Evolutionary conservation across 2,888 invertebrate genomes (phyloP).

Genomic region (Sesia bembeciformis): DNA sequence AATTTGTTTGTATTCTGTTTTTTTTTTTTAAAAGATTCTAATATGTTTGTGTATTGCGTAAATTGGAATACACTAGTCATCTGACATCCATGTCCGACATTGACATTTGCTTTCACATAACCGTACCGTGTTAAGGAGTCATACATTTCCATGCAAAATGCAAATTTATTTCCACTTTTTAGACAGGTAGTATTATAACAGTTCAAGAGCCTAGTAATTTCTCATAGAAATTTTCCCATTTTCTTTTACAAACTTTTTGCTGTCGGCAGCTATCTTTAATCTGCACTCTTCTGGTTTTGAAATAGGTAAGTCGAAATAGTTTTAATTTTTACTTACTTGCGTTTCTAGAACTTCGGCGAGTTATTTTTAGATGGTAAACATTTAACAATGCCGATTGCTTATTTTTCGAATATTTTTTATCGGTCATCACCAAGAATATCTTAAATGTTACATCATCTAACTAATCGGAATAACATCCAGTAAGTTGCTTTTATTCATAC

Average conservation of each 20-base stretch:
- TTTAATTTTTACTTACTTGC: no score
- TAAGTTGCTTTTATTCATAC: no score
- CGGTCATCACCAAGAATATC: slow-evolving; percentile 15
- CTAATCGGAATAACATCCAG: neutral
- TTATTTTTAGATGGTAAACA: slow-evolving; percentile 5
- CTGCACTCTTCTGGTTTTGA: no score
- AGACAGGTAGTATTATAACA: no score
- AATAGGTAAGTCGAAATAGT: no score
- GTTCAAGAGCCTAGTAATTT: no score
- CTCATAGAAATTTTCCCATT: no score
- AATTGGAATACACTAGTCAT: slow-evolving; percentile 23
- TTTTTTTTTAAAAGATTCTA: neutral
- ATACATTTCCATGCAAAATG: no score
- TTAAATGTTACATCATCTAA: slow-evolving; percentile 13
- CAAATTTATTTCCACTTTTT: no score
- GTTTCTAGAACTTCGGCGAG: slow-evolving; percentile 15
- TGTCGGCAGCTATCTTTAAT: no score
- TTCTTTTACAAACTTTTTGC: no score
- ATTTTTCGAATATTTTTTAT: slow-evolving; percentile 2
- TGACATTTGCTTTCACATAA: slow-evolving; percentile 6
- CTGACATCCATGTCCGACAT: slow-evolving; percentile 21
- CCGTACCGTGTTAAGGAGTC: slow-evolving; percentile 15
- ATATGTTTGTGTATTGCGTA: slow-evolving; percentile 7
- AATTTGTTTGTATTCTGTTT: neutral
- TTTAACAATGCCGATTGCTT: neutral